phyloP scores from a whole-genome alignment of 2,888 invertebrate species.

The Mesochorus sp. region DNA sequence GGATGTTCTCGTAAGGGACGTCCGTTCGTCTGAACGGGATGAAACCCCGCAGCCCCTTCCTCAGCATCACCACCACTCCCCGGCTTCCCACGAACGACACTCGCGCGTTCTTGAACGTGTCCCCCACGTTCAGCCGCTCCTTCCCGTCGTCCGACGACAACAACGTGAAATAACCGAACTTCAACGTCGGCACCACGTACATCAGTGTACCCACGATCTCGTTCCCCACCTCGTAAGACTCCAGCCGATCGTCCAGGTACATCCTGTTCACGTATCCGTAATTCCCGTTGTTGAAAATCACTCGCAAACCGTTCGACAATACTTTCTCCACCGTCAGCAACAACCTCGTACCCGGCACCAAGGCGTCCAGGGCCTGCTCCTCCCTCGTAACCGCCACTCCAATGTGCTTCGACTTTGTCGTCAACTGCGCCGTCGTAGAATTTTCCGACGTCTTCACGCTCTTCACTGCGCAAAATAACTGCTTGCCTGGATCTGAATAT shows the following conservation, averaged over 20 bases:
- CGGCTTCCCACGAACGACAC: slow-evolving; percentile 82
- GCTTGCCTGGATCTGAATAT: slow-evolving; percentile 84
- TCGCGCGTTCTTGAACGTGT: slow-evolving; percentile 84
- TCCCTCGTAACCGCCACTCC: slow-evolving; percentile 69
- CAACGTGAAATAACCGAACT: slow-evolving; percentile 87
- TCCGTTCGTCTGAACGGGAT: slow-evolving; percentile 74
- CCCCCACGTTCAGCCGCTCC: slow-evolving; percentile 83
- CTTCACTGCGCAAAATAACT: slow-evolving; percentile 85
- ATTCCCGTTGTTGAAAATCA: slow-evolving; percentile 81
- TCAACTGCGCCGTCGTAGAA: slow-evolving; percentile 83
- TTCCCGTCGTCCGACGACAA: slow-evolving; percentile 68
- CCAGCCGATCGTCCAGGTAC: slow-evolving; percentile 71
- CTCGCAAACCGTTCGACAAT: slow-evolving; percentile 82
- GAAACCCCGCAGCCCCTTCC: slow-evolving; percentile 73
- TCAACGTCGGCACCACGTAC: slow-evolving; percentile 87
- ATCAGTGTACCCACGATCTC: slow-evolving; percentile 81
- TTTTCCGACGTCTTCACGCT: slow-evolving; percentile 81
- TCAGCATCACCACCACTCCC: slow-evolving; percentile 79
- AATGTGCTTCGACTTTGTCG: slow-evolving; percentile 79
- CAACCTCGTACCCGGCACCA: slow-evolving; percentile 81
- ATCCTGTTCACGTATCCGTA: slow-evolving; percentile 81
- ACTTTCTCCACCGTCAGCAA: slow-evolving; percentile 79
- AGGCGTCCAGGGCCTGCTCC: slow-evolving; percentile 79
- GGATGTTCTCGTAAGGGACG: slow-evolving; percentile 77
- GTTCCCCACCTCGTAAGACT: slow-evolving; percentile 68